Base-by-base conservation (phyloP, 2,797 vertebrate genomes). In the Mycteria americana region DNA sequence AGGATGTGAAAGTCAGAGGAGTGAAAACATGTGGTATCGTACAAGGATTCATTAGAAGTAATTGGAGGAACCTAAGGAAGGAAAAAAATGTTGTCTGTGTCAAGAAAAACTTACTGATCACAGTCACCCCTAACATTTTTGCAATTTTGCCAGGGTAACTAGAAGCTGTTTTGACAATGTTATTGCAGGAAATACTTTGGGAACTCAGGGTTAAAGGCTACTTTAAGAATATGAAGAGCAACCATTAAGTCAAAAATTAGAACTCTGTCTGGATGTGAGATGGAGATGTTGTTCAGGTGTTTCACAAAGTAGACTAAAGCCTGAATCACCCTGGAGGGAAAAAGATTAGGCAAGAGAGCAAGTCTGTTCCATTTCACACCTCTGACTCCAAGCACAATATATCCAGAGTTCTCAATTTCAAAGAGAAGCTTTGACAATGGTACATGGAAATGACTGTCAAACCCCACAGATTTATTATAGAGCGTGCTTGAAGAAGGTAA, bases 1-100 rank as follows among this genome's bases (percentile, higher is more conserved):
- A 92, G 25, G 70, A 88, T 43, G 31, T 85, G 31, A 72, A 87
- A 89, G 62, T 82, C 63, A 92, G 56, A 87, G 70, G 76, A 89
- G 21, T 41, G 41, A 93, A 92, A 85, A 76, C 70, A 75, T 9
- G 46, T 69, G 21, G 11, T 70, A 67, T 84, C 59, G 74, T 41
- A 84, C 54, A 85, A 72, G 75, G 86, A 95, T 85, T 96, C 83
- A 94, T 95, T 91, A 91, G 50, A 45, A 89, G 65, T 93, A 93
- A 92, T 35, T 91, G 77, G n/a, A 91, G 7, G 63, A 95, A 90
- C 39, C 41, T 68, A 93, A 84, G 37, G 84, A 88, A 94, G 33
- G 56, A 80, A 93, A 94, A 48, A 59, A 87, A 59, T 7, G 53
- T 51, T 41, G 31, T 41, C 64, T 43, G 10, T 62, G 39, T 91